phyloP scores from a whole-genome alignment of 2,888 invertebrate species.

The Hedya salicella region DNA sequence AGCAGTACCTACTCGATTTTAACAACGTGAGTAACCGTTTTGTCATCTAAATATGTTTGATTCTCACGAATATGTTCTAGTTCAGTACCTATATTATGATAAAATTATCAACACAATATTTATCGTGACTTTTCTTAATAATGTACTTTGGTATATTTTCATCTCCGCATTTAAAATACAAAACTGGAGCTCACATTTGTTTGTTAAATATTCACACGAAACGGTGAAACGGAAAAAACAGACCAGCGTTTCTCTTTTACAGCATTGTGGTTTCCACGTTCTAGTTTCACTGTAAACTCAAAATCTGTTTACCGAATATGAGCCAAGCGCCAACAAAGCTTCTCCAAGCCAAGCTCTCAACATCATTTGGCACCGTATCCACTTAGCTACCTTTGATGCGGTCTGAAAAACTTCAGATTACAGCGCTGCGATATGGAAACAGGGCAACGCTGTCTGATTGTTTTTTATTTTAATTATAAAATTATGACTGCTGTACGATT shows the following conservation, averaged over 20 bases:
- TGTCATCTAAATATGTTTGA: no score
- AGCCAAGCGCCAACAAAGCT: constrained; percentile 40
- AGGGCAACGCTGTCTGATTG: not conserved
- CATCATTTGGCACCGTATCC: constrained; percentile 40
- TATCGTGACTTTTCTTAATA: no score
- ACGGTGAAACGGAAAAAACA: constrained; percentile 18
- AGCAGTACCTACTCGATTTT: no score
- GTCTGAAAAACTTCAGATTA: constrained; percentile 20
- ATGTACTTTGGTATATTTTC: no score
- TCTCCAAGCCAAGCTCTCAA: constrained; percentile 23
- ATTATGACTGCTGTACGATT: no score
- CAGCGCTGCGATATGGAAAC: constrained; percentile 6
- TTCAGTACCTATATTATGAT: no score
- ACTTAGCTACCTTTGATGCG: constrained; percentile 36
- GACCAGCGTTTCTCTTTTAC: constrained; percentile 11
- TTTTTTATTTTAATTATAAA: not conserved
- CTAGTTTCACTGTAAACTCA: constrained; percentile 37
- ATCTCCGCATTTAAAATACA: constrained; percentile 2
- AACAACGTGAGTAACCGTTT: no score
- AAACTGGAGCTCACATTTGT: constrained; percentile 16
- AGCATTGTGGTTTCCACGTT: constrained; percentile 23
- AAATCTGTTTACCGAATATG: constrained; percentile 42
- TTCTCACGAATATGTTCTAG: no score
- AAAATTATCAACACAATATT: no score
- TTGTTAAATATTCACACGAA: constrained; percentile 17